Percentiles rank a stretch among this genome's conserved stretches.
These are phyloP conservation scores for Leucoma salicis DNA, from an alignment of 2,888 invertebrate species.

Conservation along the genomic window DNA sequence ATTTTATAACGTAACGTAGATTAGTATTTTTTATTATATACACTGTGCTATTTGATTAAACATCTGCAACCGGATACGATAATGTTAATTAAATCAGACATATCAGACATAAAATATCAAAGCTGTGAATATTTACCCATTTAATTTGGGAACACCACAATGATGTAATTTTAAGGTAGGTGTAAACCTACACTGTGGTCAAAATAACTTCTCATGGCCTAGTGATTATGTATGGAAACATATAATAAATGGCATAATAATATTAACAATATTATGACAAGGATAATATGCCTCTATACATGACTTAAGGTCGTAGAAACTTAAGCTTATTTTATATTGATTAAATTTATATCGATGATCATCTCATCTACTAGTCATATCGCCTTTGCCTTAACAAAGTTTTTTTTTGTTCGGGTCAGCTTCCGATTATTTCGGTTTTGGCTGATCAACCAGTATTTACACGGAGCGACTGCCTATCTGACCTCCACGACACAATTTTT, in stretches of 20 bases:
- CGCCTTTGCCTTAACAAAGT: too few relatives aligned
- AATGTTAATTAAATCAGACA: not conserved
- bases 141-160: slow-evolving; percentile 8
- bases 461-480: too few relatives aligned
- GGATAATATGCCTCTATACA: too few relatives aligned
- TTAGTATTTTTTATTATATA: too few relatives aligned
- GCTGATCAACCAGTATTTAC: too few relatives aligned
- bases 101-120: not conserved
- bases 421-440: too few relatives aligned
- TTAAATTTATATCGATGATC: slow-evolving; percentile 1
- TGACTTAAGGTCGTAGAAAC: slow-evolving; percentile 15
- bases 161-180: slow-evolving; percentile 29
- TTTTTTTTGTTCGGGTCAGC: too few relatives aligned
- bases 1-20: too few relatives aligned
- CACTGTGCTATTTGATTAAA: not conserved
- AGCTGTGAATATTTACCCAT: slow-evolving; percentile 3
- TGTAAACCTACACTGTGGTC: slow-evolving; percentile 16
- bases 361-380: not conserved
- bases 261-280: slow-evolving; percentile 9
- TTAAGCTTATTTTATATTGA: slow-evolving; percentile 10
- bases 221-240: slow-evolving; percentile 9
- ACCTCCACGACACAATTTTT: too few relatives aligned
- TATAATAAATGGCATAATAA: slow-evolving; percentile 1
- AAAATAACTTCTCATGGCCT: slow-evolving; percentile 20
- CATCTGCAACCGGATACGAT: not conserved